These are phyloP conservation scores for Caretta caretta DNA, from an alignment of 2,113 vertebrate species.

Conservation along the genomic window DNA sequence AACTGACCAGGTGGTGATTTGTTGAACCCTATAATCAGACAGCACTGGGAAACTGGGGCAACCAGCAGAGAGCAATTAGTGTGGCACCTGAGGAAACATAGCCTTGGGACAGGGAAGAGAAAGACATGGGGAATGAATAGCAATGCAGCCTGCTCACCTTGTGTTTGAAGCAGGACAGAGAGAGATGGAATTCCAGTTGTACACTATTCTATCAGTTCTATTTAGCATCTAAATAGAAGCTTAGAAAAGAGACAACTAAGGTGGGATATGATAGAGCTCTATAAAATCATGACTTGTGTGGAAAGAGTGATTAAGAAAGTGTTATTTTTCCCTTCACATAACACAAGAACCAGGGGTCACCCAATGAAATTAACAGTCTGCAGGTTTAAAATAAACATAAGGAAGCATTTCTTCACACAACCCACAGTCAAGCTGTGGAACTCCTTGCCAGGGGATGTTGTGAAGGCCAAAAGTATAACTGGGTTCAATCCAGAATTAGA, in stretches of 20 bases:
- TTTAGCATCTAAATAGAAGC: neutral
- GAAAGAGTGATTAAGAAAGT: neutral
- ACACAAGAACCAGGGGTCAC: neutral
- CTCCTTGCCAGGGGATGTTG: neutral
- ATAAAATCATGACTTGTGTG: neutral
- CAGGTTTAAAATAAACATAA: neutral
- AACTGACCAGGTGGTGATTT: neutral
- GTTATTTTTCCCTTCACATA: neutral
- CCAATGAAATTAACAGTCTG: neutral
- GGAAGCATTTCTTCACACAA: neutral
- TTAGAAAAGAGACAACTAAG: neutral
- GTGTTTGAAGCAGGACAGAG: neutral
- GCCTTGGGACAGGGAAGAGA: rapidly evolving
- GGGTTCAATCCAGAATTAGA: neutral
- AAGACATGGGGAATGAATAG: neutral
- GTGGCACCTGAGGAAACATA: rapidly evolving
- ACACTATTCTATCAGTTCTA: neutral
- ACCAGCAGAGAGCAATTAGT: neutral
- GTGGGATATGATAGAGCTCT: neutral
- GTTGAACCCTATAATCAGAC: neutral
- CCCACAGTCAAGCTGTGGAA: neutral
- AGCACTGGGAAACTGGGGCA: neutral
- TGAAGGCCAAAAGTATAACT: neutral
- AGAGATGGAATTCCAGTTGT: neutral
- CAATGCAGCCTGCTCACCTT: neutral